Percentiles rank a stretch among this genome's conserved stretches.
Evolutionary conservation across 2,797 vertebrate species (phyloP).

Genomic region (Phrynocephalus vlangalii): DNA sequence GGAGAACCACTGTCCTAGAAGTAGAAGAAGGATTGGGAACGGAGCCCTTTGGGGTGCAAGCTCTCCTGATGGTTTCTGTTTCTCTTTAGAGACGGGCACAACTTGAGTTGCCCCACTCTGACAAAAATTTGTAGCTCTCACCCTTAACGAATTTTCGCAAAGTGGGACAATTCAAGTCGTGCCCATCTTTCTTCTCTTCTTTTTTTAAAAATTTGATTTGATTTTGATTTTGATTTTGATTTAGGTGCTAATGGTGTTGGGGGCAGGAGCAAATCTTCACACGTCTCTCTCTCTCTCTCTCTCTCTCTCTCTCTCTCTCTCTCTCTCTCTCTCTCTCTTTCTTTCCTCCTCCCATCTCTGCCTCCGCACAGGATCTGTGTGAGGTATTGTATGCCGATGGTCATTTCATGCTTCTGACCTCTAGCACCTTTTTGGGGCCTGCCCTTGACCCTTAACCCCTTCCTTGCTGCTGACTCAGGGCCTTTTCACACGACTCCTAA

Average conservation of each 20-base stretch:
- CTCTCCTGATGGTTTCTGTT: neutral
- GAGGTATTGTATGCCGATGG: constrained; percentile 79
- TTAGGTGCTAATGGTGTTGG: neutral
- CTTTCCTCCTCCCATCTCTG: constrained; percentile 65
- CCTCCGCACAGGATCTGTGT: constrained; percentile 88
- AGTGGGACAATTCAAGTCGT: too few species aligned
- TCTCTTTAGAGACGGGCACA: neutral
- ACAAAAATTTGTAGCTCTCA: too few species aligned
- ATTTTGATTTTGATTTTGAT: too few species aligned
- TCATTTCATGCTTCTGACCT: neutral
- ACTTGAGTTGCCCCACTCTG: too few species aligned
- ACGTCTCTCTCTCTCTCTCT: constrained; percentile 14
- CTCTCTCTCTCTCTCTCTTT: neutral
- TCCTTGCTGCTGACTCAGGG: neutral
- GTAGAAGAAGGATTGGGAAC: neutral
- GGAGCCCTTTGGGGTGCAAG: neutral
- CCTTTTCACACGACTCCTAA: too few species aligned
- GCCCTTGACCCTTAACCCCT: neutral
- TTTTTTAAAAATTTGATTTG: too few species aligned
- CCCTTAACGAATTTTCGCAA: too few species aligned
- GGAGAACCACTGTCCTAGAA: neutral
- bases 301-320: constrained; percentile 14
- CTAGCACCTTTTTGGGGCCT: neutral
- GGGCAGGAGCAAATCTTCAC: constrained; percentile 34
- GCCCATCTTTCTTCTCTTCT: too few species aligned